These are phyloP conservation scores for Nomada fucata DNA, from an alignment of 2,888 invertebrate species.

Conservation along the genomic window DNA sequence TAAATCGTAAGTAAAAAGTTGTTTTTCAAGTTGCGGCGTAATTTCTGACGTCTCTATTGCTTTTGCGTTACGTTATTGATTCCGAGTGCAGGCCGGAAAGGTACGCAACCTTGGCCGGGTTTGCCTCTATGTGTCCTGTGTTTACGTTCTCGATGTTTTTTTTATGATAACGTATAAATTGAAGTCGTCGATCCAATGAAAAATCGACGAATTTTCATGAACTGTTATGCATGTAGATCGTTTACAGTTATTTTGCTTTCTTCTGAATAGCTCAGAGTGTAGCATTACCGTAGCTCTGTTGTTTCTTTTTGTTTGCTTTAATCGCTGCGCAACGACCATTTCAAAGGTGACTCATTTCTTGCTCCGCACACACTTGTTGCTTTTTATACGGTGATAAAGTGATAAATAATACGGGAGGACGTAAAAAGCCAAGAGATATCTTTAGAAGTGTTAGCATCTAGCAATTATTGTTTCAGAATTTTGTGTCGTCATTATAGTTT, in stretches of 20 bases:
- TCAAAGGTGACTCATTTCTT: conserved; percentile 58
- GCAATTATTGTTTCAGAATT: neutral
- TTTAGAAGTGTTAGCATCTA: neutral
- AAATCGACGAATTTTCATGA: neutral
- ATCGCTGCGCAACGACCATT: conserved; percentile 41
- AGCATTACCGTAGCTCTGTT: neutral
- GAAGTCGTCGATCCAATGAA: neutral
- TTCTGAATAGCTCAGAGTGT: neutral
- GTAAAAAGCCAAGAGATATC: neutral
- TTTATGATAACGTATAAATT: neutral
- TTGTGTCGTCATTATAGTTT: neutral
- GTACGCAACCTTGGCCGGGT: conserved; percentile 57
- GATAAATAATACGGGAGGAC: neutral
- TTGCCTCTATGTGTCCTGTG: conserved; percentile 10
- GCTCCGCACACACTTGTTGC: conserved; percentile 26
- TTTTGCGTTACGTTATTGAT: conserved; percentile 28
- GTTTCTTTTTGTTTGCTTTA: conserved; percentile 12
- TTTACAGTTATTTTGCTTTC: neutral
- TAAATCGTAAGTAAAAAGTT: conserved; percentile 62
- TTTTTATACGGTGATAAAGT: neutral
- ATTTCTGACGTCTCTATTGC: neutral
- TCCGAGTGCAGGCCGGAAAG: neutral
- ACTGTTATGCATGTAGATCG: neutral
- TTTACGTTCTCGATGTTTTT: conserved; percentile 35
- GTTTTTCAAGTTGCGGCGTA: neutral